Percentiles rank a stretch among this genome's conserved stretches.
Evolutionary conservation across 2,888 invertebrate genomes (phyloP).

Genomic region (Abrostola triplasia): DNA sequence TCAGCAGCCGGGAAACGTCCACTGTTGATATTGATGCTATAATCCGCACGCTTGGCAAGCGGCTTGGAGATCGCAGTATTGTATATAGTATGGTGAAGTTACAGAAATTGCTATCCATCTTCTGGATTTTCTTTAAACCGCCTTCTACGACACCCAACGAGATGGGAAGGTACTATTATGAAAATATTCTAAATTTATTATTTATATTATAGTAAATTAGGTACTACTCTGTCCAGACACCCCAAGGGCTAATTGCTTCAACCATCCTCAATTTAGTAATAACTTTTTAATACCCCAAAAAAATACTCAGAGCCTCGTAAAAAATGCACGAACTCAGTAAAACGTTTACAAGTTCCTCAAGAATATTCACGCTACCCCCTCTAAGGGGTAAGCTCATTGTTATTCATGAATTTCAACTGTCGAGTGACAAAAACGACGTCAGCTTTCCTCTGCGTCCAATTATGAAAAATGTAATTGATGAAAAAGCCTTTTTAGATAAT

Average conservation of each 20-base stretch:
- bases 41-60: too few relatives aligned
- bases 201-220: too few relatives aligned
- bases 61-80: too few relatives aligned
- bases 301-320: constrained; percentile 9
- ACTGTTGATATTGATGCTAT: too few relatives aligned
- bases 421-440: constrained; percentile 21
- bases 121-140: too few relatives aligned
- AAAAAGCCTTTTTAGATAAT: constrained; percentile 19
- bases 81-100: too few relatives aligned
- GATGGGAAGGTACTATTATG: too few relatives aligned
- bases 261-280: constrained; percentile 11
- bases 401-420: constrained; percentile 56
- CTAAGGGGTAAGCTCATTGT: constrained; percentile 46
- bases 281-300: constrained; percentile 11
- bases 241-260: not conserved
- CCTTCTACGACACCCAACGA: too few relatives aligned
- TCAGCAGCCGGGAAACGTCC: too few relatives aligned
- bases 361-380: constrained; percentile 39
- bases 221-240: too few relatives aligned
- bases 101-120: too few relatives aligned
- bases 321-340: constrained; percentile 29
- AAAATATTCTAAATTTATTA: too few relatives aligned
- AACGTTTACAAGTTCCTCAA: constrained; percentile 34
- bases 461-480: constrained; percentile 45
- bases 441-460: constrained; percentile 35